phyloP scores from a whole-genome alignment of 2,888 invertebrate genomes.

The Ditula angustiorana region DNA sequence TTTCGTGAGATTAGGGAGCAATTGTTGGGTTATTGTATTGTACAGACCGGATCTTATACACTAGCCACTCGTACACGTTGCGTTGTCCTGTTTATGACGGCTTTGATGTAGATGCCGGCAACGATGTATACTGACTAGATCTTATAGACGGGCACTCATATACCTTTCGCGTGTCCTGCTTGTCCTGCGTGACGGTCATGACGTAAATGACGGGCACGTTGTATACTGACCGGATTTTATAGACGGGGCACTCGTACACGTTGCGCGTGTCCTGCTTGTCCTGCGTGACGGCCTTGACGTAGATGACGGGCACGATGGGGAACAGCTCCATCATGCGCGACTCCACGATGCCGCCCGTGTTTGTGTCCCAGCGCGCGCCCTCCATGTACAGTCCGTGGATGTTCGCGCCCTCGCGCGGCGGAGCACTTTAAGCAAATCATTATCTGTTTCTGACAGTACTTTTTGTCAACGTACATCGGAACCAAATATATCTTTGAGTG shows the following conservation, averaged over 20 bases:
- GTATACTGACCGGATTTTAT: conserved; percentile 90
- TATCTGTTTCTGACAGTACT: no score
- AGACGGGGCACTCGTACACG: conserved; percentile 96
- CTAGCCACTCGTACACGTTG: no score
- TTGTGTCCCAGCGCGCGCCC: conserved; percentile 96
- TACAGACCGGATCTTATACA: no score
- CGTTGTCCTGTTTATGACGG: no score
- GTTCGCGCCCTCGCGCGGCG: conserved; percentile 96
- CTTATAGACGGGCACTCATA: conserved; percentile 98
- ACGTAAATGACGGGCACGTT: no score
- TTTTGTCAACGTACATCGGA: no score
- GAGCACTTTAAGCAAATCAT: conserved; percentile 83
- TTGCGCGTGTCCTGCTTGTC: conserved; percentile 96
- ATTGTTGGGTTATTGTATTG: no score
- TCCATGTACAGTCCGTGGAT: conserved; percentile 96
- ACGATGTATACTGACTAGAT: conserved; percentile 85
- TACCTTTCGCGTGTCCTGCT: conserved; percentile 93
- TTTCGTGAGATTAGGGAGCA: no score
- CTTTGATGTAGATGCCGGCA: no score
- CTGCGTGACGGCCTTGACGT: conserved; percentile 93
- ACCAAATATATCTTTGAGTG: no score
- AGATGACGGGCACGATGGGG: conserved; percentile 96
- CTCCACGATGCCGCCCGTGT: conserved; percentile 91
- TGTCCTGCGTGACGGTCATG: no score
- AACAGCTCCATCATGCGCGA: conserved; percentile 95